phyloP scores from a whole-genome alignment of 64 coral and sea anemone genomes.

The Actinia equina region DNA sequence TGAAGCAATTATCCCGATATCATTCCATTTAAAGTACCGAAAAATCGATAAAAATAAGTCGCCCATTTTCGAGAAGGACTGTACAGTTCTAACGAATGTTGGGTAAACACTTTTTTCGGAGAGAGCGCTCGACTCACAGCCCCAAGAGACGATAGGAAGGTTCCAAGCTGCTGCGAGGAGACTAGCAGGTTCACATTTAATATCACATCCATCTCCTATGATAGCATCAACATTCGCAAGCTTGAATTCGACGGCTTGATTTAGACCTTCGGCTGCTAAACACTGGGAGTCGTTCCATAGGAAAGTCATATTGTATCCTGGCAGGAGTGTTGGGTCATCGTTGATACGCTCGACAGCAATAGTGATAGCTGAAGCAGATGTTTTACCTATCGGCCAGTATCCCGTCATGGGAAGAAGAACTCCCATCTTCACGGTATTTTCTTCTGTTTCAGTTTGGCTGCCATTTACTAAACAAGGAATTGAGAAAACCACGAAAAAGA shows the following conservation, averaged over 20 bases:
- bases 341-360: constrained; percentile 87
- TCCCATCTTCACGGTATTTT: constrained; percentile 47
- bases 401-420: constrained; percentile 86
- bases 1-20: constrained; percentile 81
- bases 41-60: constrained; percentile 72
- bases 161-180: constrained; percentile 83
- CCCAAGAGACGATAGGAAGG: constrained; percentile 84
- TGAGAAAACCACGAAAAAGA: background rate
- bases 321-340: constrained; percentile 47
- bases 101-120: constrained; percentile 76
- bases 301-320: constrained; percentile 66
- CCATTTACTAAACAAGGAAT: background rate
- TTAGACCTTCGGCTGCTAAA: constrained; percentile 77
- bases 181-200: constrained; percentile 76
- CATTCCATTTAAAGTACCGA: constrained; percentile 81
- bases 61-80: constrained; percentile 83
- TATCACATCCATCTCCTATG: constrained; percentile 85
- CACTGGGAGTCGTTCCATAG: constrained; percentile 84
- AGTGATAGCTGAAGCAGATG: constrained; percentile 78
- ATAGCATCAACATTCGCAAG: constrained; percentile 79
- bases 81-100: constrained; percentile 76
- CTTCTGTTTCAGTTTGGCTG: background rate
- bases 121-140: constrained; percentile 75
- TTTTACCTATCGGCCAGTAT: constrained; percentile 93
- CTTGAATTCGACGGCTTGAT: constrained; percentile 83